phyloP scores from a whole-genome alignment of 2,888 invertebrate species.

The Griposia aprilina region DNA sequence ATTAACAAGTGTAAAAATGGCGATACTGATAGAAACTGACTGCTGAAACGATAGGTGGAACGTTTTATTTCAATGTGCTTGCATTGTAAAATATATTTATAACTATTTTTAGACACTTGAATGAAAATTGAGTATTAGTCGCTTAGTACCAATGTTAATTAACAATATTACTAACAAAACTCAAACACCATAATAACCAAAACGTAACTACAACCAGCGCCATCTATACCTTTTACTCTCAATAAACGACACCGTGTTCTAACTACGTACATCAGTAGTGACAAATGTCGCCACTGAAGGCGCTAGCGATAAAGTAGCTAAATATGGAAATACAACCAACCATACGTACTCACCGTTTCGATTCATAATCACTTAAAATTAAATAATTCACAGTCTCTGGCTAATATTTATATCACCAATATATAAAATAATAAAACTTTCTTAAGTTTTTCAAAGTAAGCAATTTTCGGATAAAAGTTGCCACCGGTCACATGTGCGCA shows the following conservation, averaged over 20 bases:
- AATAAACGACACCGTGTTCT: constrained; percentile 2
- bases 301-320: constrained; percentile 68
- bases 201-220: constrained; percentile 60
- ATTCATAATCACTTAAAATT: constrained; percentile 75
- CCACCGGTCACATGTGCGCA: constrained; percentile 86
- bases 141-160: neutral
- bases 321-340: constrained; percentile 58
- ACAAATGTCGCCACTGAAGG: constrained; percentile 57
- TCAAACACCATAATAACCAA: neutral
- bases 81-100: neutral
- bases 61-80: neutral
- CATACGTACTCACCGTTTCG: constrained; percentile 80
- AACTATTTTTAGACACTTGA: neutral
- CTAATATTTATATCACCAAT: constrained; percentile 46
- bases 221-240: constrained; percentile 67
- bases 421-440: constrained; percentile 55
- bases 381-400: constrained; percentile 44
- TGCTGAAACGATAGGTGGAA: neutral
- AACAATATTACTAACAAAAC: neutral
- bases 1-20: neutral
- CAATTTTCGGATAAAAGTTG: constrained; percentile 62
- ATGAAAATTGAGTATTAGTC: neutral
- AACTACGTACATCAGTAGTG: constrained; percentile 27
- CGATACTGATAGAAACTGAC: neutral
- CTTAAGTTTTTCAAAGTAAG: constrained; percentile 55